Evolutionary conservation across 2,797 vertebrate genomes (phyloP).

Genomic region (Heliangelus exortis): DNA sequence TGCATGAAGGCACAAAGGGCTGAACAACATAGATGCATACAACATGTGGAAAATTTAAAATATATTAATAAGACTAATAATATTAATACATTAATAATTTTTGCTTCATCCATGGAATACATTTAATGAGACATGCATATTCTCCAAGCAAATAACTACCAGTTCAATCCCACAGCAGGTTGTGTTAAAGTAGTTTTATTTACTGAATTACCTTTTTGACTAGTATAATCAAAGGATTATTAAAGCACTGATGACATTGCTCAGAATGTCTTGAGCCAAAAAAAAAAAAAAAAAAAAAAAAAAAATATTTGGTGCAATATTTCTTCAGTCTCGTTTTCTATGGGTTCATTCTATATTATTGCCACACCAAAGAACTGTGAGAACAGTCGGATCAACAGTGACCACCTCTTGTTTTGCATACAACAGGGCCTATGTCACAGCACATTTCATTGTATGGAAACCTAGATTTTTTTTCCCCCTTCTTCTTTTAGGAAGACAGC

Average conservation of each 20-base stretch:
- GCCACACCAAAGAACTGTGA: not conserved
- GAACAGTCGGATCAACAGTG: not conserved
- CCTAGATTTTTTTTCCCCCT: not conserved
- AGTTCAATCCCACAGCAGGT: not conserved
- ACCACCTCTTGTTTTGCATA: not conserved
- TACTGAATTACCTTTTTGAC: not conserved
- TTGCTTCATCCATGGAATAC: not conserved
- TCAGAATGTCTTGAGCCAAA: not conserved
- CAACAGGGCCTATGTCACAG: not conserved
- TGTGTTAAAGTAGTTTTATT: not conserved
- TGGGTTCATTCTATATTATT: not conserved
- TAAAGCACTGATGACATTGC: not conserved
- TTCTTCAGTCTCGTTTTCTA: not conserved
- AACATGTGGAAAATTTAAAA: not conserved
- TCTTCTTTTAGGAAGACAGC: not conserved
- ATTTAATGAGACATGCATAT: not conserved
- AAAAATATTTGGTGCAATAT: not conserved
- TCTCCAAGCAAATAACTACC: not conserved
- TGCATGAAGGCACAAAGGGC: not conserved
- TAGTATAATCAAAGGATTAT: not conserved
- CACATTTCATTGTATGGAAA: not conserved
- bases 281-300: not conserved
- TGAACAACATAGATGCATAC: not conserved
- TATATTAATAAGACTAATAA: not conserved
- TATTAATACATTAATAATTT: no score